Base-by-base conservation (phyloP, 2,113 vertebrate genomes). In the Upupa epops region DNA sequence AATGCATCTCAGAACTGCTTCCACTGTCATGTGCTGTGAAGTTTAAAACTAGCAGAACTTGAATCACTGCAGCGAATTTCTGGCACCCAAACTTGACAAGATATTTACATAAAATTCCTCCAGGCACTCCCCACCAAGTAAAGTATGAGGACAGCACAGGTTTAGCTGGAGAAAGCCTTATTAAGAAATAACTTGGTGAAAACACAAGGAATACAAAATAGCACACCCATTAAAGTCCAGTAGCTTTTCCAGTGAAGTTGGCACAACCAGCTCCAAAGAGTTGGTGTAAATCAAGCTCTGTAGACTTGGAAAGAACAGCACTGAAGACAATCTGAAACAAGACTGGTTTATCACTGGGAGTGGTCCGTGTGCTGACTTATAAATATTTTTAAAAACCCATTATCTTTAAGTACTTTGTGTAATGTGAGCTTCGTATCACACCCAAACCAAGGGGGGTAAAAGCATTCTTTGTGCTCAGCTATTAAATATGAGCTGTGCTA, bases 401-500 rank as follows among this genome's bases (percentile, higher is more conserved):
- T 46, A 48, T 10, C 6, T 45, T 94, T 70, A 83, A 80, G 58
- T 55, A 55, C 24, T 74, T 71, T 20, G 13, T 25, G 9, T n/a
- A 75, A 19, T 28, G 90, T 48, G 84, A 46, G 94, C 72, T 82
- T 77, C 76, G 36, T 51, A 95, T 68, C 74, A 89, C 51, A 78
- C 86, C 74, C 83, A 89, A 92, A 86, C 56, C 24, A 73, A 80
- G 15, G 15, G 63, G 28, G 51, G 21, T 92, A 85, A 91, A 95
- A 85, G 36, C 8, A 92, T 42, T 91, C 75, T 80, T 86, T 88
- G 93, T 69, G 84, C 72, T 86, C 52, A 74, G 73, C 63, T 81
- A 76, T 61, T 79, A 95, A 95, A 93, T 17, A 74, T 46, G 52
- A 94, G 49, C 77, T 83, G 51, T 92, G 95, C 68, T 68, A 92